Conservation (phyloP, 2,888 invertebrate species). For the Melanostoma scalare region DNA sequence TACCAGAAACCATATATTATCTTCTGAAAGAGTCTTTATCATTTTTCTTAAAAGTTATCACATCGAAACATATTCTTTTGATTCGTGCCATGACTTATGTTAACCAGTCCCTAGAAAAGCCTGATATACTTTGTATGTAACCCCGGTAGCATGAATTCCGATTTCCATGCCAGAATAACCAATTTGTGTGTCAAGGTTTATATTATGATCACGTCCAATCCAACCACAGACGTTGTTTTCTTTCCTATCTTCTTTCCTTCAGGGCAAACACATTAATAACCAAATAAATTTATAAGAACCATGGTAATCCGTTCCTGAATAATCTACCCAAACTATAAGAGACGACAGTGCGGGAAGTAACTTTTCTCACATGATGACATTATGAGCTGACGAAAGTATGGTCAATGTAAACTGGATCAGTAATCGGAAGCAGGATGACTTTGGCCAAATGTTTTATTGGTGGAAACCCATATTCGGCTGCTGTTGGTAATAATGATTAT, state of each 20-base stretch:
- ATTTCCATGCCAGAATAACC: constrained; percentile 19
- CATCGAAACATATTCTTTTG: constrained; percentile 6
- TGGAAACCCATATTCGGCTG: not conserved
- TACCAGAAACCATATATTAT: too few relatives aligned
- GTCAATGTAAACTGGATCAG: constrained; percentile 16
- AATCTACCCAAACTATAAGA: constrained; percentile 18
- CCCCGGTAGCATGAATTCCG: constrained; percentile 4
- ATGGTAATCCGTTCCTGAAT: constrained; percentile 43
- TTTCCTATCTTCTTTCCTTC: constrained; percentile 31
- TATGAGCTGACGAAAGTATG: constrained; percentile 20
- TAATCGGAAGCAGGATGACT: not conserved
- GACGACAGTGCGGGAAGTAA: constrained; percentile 1
- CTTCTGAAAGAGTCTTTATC: too few relatives aligned
- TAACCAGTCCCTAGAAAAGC: not conserved
- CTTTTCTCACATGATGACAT: constrained; percentile 12
- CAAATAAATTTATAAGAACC: constrained; percentile 51
- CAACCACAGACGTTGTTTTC: constrained; percentile 45
- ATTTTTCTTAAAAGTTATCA: too few relatives aligned
- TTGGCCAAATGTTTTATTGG: not conserved
- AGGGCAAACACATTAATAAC: constrained; percentile 53
- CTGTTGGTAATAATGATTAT: constrained; percentile 16
- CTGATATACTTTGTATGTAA: not conserved
- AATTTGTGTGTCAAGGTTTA: constrained; percentile 15
- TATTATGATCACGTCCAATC: constrained; percentile 33
- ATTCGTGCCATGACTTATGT: constrained; percentile 26